These are phyloP conservation scores for Semaprochilodus insignis DNA, from an alignment of 2,797 vertebrate species.

Conservation along the genomic window DNA sequence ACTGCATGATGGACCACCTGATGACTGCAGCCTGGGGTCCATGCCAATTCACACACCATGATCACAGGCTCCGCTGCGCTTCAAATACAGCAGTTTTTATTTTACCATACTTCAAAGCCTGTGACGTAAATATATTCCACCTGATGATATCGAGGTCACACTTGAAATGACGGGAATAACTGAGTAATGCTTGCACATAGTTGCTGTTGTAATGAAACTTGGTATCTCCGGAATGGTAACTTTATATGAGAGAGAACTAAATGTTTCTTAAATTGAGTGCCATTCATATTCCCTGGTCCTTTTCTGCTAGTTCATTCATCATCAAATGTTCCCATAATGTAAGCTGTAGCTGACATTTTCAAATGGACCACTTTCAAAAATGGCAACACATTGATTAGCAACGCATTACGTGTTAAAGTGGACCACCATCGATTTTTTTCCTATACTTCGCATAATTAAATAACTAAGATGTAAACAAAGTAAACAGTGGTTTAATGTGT, in stretches of 20 bases:
- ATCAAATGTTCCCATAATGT: no score
- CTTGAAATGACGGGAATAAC: neutral
- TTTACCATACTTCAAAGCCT: neutral
- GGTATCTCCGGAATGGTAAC: neutral
- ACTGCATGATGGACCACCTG: conserved; percentile 22
- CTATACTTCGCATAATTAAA: no score
- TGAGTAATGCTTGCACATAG: neutral
- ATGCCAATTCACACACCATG: conserved; percentile 12
- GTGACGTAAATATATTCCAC: neutral
- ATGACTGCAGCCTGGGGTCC: conserved; percentile 14
- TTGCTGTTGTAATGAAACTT: no score
- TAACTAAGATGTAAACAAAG: no score
- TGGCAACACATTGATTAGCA: no score
- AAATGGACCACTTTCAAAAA: no score
- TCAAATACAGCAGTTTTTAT: conserved; percentile 13
- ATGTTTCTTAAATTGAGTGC: neutral
- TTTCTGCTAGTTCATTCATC: neutral
- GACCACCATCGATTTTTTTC: no score
- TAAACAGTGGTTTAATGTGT: no score
- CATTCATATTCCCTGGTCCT: neutral
- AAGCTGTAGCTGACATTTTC: no score
- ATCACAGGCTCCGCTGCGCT: conserved; percentile 24
- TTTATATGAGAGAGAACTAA: neutral
- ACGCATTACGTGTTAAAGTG: no score
- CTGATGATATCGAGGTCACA: no score